Evolutionary conservation across 2,888 invertebrate species (phyloP).

Genomic region (Protodeltote pygarga): DNA sequence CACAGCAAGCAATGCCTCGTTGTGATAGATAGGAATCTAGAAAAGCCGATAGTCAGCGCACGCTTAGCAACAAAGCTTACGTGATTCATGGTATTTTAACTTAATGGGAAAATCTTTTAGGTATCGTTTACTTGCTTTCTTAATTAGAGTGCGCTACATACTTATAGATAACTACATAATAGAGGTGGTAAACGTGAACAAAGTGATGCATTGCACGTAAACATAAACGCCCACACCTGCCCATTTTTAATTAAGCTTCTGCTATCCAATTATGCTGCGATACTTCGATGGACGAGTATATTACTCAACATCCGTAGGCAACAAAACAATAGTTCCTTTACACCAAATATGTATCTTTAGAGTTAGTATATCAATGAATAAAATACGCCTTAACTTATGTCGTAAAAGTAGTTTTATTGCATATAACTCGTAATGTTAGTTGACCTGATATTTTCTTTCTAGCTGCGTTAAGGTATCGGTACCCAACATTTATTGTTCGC

Average conservation of each 20-base stretch:
- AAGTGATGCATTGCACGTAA: conserved; percentile 2
- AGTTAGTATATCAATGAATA: conserved; percentile 14
- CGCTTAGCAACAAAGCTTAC: conserved; percentile 24
- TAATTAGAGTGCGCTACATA: no score
- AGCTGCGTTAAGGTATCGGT: conserved; percentile 35
- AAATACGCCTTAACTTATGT: conserved; percentile 27
- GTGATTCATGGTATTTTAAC: conserved; percentile 14
- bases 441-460: conserved; percentile 36
- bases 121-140: background rate
- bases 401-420: conserved; percentile 43
- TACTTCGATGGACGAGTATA: background rate
- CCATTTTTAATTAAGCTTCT: conserved; percentile 4
- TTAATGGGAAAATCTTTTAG: conserved; percentile 1
- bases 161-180: no score
- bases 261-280: conserved; percentile 1
- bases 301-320: background rate
- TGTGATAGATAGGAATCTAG: conserved; percentile 49
- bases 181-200: background rate
- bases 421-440: conserved; percentile 20
- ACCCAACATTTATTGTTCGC: conserved; percentile 44
- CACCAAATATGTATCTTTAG: conserved; percentile 5
- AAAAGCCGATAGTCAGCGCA: conserved; percentile 45
- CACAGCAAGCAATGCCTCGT: conserved; percentile 26
- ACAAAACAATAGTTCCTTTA: background rate
- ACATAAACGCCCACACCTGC: background rate